phyloP scores from a whole-genome alignment of 2,888 invertebrate species.

The Drosophila colorata region DNA sequence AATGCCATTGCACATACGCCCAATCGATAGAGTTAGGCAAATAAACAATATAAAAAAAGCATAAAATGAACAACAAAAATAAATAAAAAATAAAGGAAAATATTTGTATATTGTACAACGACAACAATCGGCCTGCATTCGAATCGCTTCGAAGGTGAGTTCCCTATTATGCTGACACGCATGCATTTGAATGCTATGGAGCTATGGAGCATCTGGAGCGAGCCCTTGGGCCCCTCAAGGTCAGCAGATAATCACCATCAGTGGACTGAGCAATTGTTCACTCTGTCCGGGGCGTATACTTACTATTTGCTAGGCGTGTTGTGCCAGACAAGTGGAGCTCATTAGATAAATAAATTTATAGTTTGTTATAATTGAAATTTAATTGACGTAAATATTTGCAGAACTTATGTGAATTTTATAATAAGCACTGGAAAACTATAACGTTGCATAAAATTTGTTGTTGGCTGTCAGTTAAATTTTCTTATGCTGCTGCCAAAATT shows the following conservation, averaged over 20 bases:
- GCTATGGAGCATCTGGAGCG: slow-evolving; percentile 52
- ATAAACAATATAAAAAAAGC: slow-evolving; percentile 13
- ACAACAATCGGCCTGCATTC: slow-evolving; percentile 57
- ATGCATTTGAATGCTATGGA: slow-evolving; percentile 44
- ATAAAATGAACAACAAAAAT: neutral
- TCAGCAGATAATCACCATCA: slow-evolving; percentile 11
- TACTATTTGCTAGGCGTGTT: neutral
- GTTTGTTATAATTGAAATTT: neutral
- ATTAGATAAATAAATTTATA: neutral
- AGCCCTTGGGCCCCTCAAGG: slow-evolving; percentile 50
- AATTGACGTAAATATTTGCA: neutral
- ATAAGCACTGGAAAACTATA: no score
- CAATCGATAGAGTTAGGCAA: slow-evolving; percentile 5
- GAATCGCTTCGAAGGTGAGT: slow-evolving; percentile 52
- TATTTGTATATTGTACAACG: slow-evolving; percentile 34
- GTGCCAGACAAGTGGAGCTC: neutral
- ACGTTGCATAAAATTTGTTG: no score
- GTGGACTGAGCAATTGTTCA: slow-evolving; percentile 26
- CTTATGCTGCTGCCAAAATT: neutral
- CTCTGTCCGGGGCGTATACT: slow-evolving; percentile 15
- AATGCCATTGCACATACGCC: neutral
- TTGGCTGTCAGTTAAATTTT: no score
- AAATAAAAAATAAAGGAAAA: slow-evolving; percentile 8
- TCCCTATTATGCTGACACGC: slow-evolving; percentile 44
- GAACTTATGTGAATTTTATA: neutral